phyloP scores from a whole-genome alignment of 2,888 invertebrate genomes.

The Spisula solida region DNA sequence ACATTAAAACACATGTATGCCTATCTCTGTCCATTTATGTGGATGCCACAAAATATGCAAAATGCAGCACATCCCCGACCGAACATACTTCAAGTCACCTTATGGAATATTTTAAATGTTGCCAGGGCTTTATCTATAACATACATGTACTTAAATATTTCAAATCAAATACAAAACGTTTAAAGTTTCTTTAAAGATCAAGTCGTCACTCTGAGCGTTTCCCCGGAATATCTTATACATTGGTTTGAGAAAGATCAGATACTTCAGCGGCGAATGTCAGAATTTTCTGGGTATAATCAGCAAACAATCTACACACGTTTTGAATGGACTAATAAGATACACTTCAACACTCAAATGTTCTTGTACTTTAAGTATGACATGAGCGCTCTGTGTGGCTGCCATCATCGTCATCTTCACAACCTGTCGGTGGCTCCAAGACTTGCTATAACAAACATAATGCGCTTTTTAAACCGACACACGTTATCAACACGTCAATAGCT shows the following conservation, averaged over 20 bases:
- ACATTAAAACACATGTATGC: no score
- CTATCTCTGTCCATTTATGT: no score
- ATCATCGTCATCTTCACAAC: conserved; percentile 27
- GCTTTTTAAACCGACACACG: conserved; percentile 11
- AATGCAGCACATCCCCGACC: no score
- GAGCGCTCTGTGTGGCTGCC: conserved; percentile 27
- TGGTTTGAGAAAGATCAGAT: conserved; percentile 2
- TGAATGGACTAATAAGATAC: conserved; percentile 15
- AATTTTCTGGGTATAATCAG: neutral
- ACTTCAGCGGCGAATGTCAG: neutral
- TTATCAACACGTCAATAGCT: conserved; percentile 49
- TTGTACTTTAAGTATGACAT: neutral
- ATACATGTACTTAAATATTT: no score
- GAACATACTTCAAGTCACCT: no score
- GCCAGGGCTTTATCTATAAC: no score
- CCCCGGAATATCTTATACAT: neutral
- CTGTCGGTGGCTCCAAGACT: conserved; percentile 33
- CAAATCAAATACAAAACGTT: no score
- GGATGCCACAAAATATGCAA: no score
- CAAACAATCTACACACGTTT: neutral
- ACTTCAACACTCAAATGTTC: neutral
- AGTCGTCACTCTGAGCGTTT: no score
- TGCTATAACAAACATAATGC: conserved; percentile 10
- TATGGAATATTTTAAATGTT: no score
- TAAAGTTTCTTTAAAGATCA: no score